Conservation (phyloP, 2,113 vertebrate genomes). For the Toxostoma redivivum region DNA sequence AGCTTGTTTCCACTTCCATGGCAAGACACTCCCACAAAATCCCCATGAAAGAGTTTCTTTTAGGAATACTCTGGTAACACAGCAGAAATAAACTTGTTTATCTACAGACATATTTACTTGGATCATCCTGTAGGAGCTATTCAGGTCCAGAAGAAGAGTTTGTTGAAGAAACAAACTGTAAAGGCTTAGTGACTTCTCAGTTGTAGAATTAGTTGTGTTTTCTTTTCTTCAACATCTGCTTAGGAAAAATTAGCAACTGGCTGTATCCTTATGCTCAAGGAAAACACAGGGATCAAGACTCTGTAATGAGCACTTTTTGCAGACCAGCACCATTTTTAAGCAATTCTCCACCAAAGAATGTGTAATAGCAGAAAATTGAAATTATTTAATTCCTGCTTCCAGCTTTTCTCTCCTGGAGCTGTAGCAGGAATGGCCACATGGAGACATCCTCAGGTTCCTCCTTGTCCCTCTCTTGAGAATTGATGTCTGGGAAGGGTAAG, state of each 20-base stretch:
- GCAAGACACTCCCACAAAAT: background rate
- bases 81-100: background rate
- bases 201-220: background rate
- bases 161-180: background rate
- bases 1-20: rapidly evolving
- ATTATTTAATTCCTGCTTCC: background rate
- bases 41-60: background rate
- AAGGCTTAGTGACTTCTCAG: background rate
- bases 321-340: background rate
- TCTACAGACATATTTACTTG: background rate
- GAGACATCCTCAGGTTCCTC: background rate
- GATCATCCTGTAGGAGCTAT: background rate
- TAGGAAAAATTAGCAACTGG: background rate
- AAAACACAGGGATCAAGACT: background rate
- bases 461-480: background rate
- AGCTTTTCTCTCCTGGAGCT: background rate
- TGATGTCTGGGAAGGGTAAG: background rate
- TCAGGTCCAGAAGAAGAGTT: background rate
- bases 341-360: background rate
- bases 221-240: background rate
- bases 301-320: background rate
- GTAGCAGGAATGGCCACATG: rapidly evolving
- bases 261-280: background rate
- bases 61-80: background rate
- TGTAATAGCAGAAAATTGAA: background rate